Conservation (phyloP, 2,888 invertebrate genomes). For the Lasioglossum villosulum region DNA sequence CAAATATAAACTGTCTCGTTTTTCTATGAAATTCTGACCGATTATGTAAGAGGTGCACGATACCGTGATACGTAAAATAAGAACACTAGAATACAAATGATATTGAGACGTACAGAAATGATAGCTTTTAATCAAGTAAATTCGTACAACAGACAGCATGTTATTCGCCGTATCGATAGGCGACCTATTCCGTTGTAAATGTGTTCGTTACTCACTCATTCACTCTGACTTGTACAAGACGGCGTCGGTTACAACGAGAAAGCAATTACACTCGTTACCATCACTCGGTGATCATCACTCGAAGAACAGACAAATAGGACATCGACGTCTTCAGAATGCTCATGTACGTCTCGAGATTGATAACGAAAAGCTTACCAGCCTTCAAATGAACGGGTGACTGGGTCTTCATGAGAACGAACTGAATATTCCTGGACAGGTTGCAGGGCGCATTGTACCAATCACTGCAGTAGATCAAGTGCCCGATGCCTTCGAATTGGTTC, state of each 20-base stretch:
- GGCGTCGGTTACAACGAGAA: not conserved
- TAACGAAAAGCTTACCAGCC: conserved; percentile 15
- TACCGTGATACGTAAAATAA: too few species aligned
- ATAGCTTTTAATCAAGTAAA: not conserved
- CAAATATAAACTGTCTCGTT: too few species aligned
- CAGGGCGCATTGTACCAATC: conserved; percentile 29
- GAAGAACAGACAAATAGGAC: conserved; percentile 41
- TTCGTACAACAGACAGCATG: not conserved
- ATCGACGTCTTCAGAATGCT: conserved; percentile 38
- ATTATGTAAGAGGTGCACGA: too few species aligned
- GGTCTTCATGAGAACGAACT: conserved; percentile 11
- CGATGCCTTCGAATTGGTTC: conserved; percentile 21
- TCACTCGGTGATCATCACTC: conserved; percentile 27
- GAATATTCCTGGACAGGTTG: not conserved
- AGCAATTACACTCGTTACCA: conserved; percentile 14
- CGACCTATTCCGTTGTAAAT: not conserved
- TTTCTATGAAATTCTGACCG: too few species aligned
- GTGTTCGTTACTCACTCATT: not conserved
- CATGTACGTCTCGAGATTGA: conserved; percentile 34
- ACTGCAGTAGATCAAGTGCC: conserved; percentile 11
- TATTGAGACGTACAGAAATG: not conserved
- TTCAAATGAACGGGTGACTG: conserved; percentile 1
- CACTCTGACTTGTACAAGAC: not conserved
- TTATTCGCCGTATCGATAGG: not conserved
- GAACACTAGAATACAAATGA: not conserved